A percentile compares a stretch with the other conserved stretches of the same genome.
These are phyloP conservation scores for Morpho achilles DNA, from an alignment of 2,888 invertebrate species.

Conservation along the genomic window DNA sequence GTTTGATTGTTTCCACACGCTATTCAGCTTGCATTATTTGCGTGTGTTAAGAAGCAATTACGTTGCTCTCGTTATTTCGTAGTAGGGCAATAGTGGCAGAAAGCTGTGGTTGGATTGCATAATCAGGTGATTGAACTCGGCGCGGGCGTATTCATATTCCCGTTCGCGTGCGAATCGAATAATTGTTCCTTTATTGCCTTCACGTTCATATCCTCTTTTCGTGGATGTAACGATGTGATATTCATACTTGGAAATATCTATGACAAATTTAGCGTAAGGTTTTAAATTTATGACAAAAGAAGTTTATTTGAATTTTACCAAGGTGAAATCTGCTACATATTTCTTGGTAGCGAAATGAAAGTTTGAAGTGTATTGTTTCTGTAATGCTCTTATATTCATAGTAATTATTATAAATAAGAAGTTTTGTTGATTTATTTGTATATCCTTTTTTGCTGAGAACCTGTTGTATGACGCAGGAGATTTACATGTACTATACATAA, in stretches of 20 bases:
- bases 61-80: constrained; percentile 34
- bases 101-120: constrained; percentile 47
- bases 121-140: constrained; percentile 57
- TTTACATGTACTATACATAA: too few species aligned
- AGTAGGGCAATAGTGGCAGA: constrained; percentile 35
- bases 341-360: neutral
- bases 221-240: too few species aligned
- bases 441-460: too few species aligned
- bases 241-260: too few species aligned
- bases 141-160: constrained; percentile 36
- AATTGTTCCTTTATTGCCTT: constrained; percentile 36
- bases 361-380: too few species aligned
- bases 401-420: too few species aligned
- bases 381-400: too few species aligned
- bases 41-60: constrained; percentile 37
- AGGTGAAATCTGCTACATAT: neutral
- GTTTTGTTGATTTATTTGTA: too few species aligned
- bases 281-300: neutral
- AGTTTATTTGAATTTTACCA: neutral
- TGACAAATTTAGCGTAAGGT: neutral
- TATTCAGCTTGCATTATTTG: constrained; percentile 31
- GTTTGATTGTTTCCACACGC: constrained; percentile 22
- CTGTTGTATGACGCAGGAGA: too few species aligned
- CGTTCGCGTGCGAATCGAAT: constrained; percentile 54
- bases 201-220: constrained; percentile 2